Evolutionary conservation across 2,888 invertebrate species (phyloP).

Genomic region (Drosophila mulleri): DNA sequence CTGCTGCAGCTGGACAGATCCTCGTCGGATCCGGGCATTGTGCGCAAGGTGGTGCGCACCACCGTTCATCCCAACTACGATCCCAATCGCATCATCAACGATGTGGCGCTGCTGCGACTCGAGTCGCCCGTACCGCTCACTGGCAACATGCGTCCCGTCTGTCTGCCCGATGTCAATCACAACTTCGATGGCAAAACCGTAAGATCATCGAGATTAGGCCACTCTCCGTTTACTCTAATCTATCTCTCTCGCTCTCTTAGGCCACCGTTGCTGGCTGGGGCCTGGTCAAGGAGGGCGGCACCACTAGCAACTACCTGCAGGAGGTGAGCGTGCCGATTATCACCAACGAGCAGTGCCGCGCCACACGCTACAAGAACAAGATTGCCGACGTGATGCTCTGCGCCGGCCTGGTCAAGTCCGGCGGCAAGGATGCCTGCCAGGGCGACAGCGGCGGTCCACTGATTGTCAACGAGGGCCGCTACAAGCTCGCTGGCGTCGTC

Average conservation of each 20-base stretch:
- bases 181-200: constrained; percentile 81
- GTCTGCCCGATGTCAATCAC: constrained; percentile 78
- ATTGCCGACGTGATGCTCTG: constrained; percentile 84
- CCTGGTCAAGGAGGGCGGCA: constrained; percentile 79
- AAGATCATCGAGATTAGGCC: constrained; percentile 41
- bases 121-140: constrained; percentile 76
- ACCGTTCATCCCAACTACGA: constrained; percentile 80
- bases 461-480: constrained; percentile 79
- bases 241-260: constrained; percentile 37
- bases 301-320: constrained; percentile 79
- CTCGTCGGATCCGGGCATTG: constrained; percentile 76
- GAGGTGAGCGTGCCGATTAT: constrained; percentile 84
- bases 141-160: constrained; percentile 81
- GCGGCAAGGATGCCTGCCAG: constrained; percentile 84
- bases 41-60: constrained; percentile 76
- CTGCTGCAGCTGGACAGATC: constrained; percentile 83
- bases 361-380: constrained; percentile 81
- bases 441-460: constrained; percentile 85
- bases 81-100: constrained; percentile 79
- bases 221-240: background rate
- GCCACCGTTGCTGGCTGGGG: constrained; percentile 84
- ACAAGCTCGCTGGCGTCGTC: constrained; percentile 82
- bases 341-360: constrained; percentile 78
- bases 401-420: constrained; percentile 81
- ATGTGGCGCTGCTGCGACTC: constrained; percentile 81